Percentiles rank a stretch among this genome's conserved stretches.
phyloP scores from a whole-genome alignment of 2,113 vertebrate genomes.

The Lepisosteus oculatus region DNA sequence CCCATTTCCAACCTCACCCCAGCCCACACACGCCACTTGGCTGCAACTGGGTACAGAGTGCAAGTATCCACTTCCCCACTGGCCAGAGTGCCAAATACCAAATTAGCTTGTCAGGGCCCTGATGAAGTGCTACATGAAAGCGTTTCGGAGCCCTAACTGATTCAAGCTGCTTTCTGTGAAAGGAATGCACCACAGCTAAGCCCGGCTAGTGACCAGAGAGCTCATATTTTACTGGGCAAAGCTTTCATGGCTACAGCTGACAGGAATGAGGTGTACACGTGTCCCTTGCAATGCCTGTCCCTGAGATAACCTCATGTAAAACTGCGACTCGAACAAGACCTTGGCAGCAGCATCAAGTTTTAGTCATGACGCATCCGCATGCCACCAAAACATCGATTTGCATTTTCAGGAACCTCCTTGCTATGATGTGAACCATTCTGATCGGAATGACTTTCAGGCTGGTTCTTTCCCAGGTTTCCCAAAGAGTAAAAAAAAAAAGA shows the following conservation, averaged over 20 bases:
- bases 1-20: background rate
- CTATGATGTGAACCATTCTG: no score
- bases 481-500: no score
- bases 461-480: no score
- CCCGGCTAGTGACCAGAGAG: constrained; percentile 10
- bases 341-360: no score
- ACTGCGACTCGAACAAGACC: no score
- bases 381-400: no score
- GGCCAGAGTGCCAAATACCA: constrained; percentile 22
- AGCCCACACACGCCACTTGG: background rate
- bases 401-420: no score
- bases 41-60: background rate
- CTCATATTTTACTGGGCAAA: constrained; percentile 15
- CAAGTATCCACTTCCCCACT: background rate
- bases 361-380: no score
- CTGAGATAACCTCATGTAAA: no score
- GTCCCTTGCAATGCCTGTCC: background rate
- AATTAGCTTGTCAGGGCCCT: constrained; percentile 22
- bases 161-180: constrained; percentile 34
- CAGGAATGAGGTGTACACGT: constrained; percentile 28
- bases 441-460: no score
- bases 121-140: constrained; percentile 36
- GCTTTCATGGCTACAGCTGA: background rate
- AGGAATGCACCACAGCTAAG: constrained; percentile 20
- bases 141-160: constrained; percentile 30